phyloP scores from a whole-genome alignment of 2,797 vertebrate species.

The Clamator glandarius region DNA sequence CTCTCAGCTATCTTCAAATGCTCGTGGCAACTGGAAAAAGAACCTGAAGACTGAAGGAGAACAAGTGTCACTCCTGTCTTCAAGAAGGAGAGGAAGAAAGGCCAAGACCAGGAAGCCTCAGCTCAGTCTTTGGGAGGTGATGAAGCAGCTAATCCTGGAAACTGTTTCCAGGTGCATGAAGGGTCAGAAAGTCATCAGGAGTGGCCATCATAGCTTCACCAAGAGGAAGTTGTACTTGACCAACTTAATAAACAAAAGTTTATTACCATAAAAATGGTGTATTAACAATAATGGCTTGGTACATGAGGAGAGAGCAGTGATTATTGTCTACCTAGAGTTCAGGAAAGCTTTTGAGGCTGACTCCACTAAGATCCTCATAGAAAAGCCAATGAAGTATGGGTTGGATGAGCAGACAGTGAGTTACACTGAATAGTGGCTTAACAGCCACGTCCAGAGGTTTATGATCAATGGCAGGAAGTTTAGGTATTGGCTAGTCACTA shows the following conservation, averaged over 20 bases:
- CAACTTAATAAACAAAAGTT: not conserved
- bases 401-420: not conserved
- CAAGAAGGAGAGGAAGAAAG: not conserved
- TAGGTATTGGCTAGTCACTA: not conserved
- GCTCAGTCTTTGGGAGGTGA: not conserved
- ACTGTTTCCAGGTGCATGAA: not conserved
- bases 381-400: not conserved
- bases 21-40: not conserved
- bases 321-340: not conserved
- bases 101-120: not conserved
- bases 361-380: not conserved
- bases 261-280: not conserved
- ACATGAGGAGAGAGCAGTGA: not conserved
- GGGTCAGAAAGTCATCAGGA: not conserved
- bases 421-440: not conserved
- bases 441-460: not conserved
- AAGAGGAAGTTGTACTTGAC: fast-evolving
- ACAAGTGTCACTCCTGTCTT: not conserved
- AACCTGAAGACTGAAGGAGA: not conserved
- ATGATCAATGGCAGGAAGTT: not conserved
- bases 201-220: not conserved
- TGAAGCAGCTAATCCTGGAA: not conserved
- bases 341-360: not conserved
- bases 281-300: not conserved
- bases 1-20: not conserved